A percentile compares a stretch with the other conserved stretches of the same genome.
phyloP scores from a whole-genome alignment of 2,113 vertebrate genomes.

The Odocoileus hemionus region DNA sequence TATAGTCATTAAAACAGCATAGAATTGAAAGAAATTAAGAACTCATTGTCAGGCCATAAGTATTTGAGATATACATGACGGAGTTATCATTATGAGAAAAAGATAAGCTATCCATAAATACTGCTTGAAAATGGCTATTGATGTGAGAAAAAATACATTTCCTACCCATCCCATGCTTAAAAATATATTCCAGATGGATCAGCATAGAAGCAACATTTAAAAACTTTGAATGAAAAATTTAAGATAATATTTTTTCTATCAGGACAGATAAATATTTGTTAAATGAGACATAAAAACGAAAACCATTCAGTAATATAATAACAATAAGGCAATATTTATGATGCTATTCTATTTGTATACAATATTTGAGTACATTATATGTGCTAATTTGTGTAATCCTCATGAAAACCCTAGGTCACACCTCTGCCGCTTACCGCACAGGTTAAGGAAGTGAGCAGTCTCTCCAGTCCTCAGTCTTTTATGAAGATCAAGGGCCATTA shows the following conservation, averaged over 20 bases:
- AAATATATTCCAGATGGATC: conserved; percentile 32
- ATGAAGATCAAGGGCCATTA: neutral
- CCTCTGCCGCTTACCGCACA: neutral
- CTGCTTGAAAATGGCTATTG: neutral
- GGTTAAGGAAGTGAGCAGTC: neutral
- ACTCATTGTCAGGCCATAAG: neutral
- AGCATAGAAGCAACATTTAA: neutral
- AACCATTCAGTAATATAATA: neutral
- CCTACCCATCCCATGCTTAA: neutral
- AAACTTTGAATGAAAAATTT: conserved; percentile 35
- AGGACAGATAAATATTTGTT: neutral
- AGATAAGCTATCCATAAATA: neutral
- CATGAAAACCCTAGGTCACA: neutral
- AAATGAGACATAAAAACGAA: neutral
- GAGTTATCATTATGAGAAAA: neutral
- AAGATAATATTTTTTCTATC: conserved; percentile 7
- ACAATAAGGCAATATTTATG: conserved; percentile 8
- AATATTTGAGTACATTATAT: neutral
- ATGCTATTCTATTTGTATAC: neutral
- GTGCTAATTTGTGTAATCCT: neutral
- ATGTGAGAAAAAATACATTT: conserved; percentile 12
- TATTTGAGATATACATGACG: neutral
- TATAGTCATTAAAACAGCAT: neutral
- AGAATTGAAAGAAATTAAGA: neutral
- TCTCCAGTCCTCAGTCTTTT: neutral